Base-by-base conservation (phyloP, 2,888 invertebrate species). In the Mimachlamys varia region DNA sequence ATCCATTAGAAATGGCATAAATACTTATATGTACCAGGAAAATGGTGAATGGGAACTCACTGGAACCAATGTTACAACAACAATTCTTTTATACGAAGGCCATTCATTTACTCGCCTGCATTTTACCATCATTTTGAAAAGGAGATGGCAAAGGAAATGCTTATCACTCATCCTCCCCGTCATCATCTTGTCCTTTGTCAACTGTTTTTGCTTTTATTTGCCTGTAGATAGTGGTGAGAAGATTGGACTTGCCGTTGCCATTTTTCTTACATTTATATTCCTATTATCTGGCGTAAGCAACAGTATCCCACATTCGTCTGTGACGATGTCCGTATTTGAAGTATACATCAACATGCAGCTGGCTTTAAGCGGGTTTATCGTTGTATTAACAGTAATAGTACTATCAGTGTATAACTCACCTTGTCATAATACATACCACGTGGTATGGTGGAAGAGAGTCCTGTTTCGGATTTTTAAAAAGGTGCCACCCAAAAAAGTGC, bases 31-130 rank as follows among this genome's bases (percentile, higher is more conserved):
- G 33, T 76, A 27, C 76, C 0, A 76, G 17, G 0, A 7, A 22
- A 76, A 76, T 76, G 76, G 76, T 7, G 76, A 76, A 15, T 76
- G 76, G 76, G 76, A 76, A 76, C 76, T 76, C 13, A 76, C 33
- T 17, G 76, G 76, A 27, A 76, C 76, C 7, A 33, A 76, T 13
- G 76, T 76, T 0, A 76, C 76, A 76, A 76, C 27, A 33, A 10
- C 27, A 13, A 12, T 76, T 76, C 27, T 76, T 33, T 15, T 33
- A 15, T 76, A 33, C 22, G 76, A 76, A 33, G 76, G 76, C 33
- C 76, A 33, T 33, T 33, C 12, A 33, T 76, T 33, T 76, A 76
- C 76, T 33, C 76, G 22, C 10, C 76, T 76, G 33, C 33, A 33
- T 33, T 76, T 27, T 33, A 76, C 76, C 33, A 13, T 76, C 33